Conservation (phyloP, 1,140 invertebrate species). For the Potamilus streckersoni region DNA sequence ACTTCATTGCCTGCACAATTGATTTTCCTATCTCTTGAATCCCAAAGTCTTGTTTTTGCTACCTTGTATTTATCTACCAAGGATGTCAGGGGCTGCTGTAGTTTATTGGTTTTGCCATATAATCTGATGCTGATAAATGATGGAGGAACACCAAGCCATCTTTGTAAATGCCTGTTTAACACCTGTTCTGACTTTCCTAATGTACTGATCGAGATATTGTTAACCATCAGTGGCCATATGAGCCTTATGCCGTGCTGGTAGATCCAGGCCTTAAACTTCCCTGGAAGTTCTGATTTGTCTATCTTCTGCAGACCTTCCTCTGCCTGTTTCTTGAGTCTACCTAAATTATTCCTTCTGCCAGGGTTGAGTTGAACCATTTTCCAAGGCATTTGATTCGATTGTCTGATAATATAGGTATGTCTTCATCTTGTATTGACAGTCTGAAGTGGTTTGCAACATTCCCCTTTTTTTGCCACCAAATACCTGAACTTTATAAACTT, state of each 20-base stretch:
- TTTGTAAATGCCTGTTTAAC: background rate
- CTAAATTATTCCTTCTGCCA: too few species aligned
- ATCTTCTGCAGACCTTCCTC: slow-evolving; percentile 1
- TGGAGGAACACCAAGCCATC: too few species aligned
- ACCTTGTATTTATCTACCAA: background rate
- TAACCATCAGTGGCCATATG: slow-evolving; percentile 16
- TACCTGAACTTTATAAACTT: too few species aligned
- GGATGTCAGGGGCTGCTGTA: slow-evolving; percentile 4
- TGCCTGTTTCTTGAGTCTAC: background rate
- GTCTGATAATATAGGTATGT: too few species aligned
- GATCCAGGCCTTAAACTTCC: slow-evolving; percentile 24
- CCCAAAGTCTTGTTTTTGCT: slow-evolving; percentile 11
- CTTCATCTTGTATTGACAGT: too few species aligned
- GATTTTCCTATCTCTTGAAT: slow-evolving; percentile 12
- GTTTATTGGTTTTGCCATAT: background rate
- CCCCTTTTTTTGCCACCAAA: too few species aligned
- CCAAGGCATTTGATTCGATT: background rate
- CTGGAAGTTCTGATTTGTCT: slow-evolving; percentile 12
- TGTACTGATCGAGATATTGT: slow-evolving; percentile 7
- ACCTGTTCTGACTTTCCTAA: slow-evolving; percentile 1
- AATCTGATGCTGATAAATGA: too few species aligned
- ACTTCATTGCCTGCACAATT: slow-evolving; percentile 6
- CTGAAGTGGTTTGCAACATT: too few species aligned
- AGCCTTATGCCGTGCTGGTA: slow-evolving; percentile 22
- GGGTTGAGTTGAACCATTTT: too few species aligned